Percentiles rank a stretch among this genome's conserved stretches.
phyloP scores from a whole-genome alignment of 2,888 invertebrate species.

The Eilema depressum region DNA sequence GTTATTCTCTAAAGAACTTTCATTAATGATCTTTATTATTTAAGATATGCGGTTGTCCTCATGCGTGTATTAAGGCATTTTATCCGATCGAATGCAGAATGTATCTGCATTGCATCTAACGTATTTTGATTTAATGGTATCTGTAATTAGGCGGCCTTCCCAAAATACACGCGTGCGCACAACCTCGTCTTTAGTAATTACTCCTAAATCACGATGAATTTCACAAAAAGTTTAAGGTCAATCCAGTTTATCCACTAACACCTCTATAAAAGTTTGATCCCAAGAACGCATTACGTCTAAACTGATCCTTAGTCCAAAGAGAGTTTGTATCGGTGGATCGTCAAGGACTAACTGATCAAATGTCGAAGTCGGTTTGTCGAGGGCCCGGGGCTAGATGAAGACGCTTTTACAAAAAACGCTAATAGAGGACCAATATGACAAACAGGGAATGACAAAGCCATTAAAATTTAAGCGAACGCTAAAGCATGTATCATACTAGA shows the following conservation, averaged over 20 bases:
- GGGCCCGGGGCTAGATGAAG: conserved; percentile 26
- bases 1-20: conserved; percentile 2
- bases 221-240: conserved; percentile 51
- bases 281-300: conserved; percentile 73
- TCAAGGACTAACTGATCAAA: conserved; percentile 58
- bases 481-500: neutral
- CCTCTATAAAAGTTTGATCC: conserved; percentile 79
- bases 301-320: conserved; percentile 56
- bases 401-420: conserved; percentile 24
- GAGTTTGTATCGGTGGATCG: conserved; percentile 58
- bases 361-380: conserved; percentile 50
- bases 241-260: conserved; percentile 58
- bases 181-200: conserved; percentile 15
- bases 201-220: conserved; percentile 43
- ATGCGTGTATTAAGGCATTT: neutral
- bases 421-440: conserved; percentile 29
- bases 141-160: neutral
- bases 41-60: neutral
- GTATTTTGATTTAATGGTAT: neutral
- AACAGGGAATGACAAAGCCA: conserved; percentile 12
- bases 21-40: neutral
- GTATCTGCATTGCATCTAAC: neutral
- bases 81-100: neutral
- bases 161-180: neutral
- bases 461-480: conserved; percentile 7